Base-by-base conservation (phyloP, 2,113 vertebrate genomes). In the Corythornis madagascariensis region DNA sequence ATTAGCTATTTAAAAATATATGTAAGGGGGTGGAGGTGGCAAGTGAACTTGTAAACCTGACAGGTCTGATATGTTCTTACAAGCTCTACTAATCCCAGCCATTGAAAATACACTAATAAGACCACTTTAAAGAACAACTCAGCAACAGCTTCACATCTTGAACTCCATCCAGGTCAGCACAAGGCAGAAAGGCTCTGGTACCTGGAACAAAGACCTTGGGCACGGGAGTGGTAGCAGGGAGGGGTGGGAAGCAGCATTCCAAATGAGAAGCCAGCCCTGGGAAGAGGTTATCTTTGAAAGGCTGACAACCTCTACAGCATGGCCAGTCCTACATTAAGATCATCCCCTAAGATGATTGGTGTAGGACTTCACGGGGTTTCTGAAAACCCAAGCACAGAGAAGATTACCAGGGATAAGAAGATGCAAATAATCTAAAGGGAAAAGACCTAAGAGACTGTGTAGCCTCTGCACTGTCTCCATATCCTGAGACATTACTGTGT, bases 1-100 rank as follows among this genome's bases (percentile, higher is more conserved):
- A 96, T 94, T 92, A 94, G 79, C 61, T 86, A 91, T 88, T 91
- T 96, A 57, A 95, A 96, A 96, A 89, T 94, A 93, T 86, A 91
- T 75, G 67, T 92, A 91, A 92, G 48, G 81, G 43, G 48, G 72
- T 88, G 89, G 80, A 92, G 45, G 93, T 91, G 79, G 53, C 0
- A 1, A 94, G 61, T 78, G 89, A 82, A 88, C 85, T 81, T 94
- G 89, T 83, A 80, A 94, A 78, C 72, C 65, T 90, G 79, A 93
- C 80, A 91, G 79, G 79, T 87, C 85, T 89, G 84, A 50, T 86
- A 57, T 55, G 53, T 91, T 90, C 91, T 91, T 95, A 95, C 75
- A 90, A 96, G 19, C 35, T 88, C 65, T 33, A 50, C 89, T 92
- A 88, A 96, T 91, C 89, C 89, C 61, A 89, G 29, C 65, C 65